Base-by-base conservation (phyloP, 2,888 invertebrate species). In the Omphaloscelis lunosa region DNA sequence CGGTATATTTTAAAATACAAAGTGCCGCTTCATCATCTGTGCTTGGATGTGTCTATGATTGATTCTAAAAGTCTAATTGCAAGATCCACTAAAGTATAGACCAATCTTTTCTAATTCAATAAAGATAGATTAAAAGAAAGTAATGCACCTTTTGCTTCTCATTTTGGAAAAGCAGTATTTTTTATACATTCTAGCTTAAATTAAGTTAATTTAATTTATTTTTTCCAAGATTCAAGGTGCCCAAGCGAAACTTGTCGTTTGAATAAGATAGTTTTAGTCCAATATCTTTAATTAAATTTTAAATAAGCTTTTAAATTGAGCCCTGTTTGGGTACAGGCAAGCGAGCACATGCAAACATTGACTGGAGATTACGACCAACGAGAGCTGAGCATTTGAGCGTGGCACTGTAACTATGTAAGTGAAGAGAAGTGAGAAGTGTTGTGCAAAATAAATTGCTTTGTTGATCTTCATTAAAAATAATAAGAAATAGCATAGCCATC, bases 291-390 rank as follows among this genome's bases (percentile, higher is more conserved):
- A 73, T 76, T 51, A 61, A 27, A 67, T 66, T 77, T 34, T 77
- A 72, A 77, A 63, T 71, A 87, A 84, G 84, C 84, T 71, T 68
- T 79, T 66, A 70, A 82, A 80, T 86, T 86, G 85, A 74, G 81
- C 86, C 87, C 86, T 77, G 71, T 66, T 79, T 78, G 88, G 88
- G 83, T 80, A 86, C 83, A 87, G 86, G 86, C 84, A 92, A 91
- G 90, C 92, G 92, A 93, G 90, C 92, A 90, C 92, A 92, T 93
- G 93, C 92, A 89, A 85, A 88, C 89, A 88, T 71, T 79, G 77
- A 86, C 61, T 72, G 56, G 63, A 73, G 48, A 73, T 75, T 72
- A 58, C 27, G 63, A 68, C 15, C 45, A 62, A 79, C 73, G 67
- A 85, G 79, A 73, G 75, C 78, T 80, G 79, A 82, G 70, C 75